phyloP scores from a whole-genome alignment of 2,888 invertebrate genomes.

The Caenorhabditis macrosperma region DNA sequence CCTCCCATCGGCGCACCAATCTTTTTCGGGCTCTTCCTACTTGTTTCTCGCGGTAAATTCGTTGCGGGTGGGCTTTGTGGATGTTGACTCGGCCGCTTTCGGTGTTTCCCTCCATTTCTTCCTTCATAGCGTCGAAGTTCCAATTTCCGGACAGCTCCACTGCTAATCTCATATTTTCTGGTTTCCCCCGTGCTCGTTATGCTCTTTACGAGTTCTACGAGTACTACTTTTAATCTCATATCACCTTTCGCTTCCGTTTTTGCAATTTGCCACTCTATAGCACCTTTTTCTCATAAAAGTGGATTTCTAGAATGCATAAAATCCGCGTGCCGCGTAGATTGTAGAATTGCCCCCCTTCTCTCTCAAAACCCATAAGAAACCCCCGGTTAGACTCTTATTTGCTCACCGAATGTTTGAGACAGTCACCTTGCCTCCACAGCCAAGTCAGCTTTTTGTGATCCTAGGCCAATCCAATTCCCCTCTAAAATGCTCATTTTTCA shows the following conservation, averaged over 20 bases:
- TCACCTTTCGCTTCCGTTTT: too few species aligned
- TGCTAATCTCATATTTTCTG: too few species aligned
- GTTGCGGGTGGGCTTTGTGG: constrained; percentile 16
- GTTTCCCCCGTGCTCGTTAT: too few species aligned
- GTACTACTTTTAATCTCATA: too few species aligned
- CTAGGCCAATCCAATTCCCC: constrained; percentile 31
- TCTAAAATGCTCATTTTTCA: too few species aligned
- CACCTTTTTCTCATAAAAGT: too few species aligned
- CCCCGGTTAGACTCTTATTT: constrained; percentile 41
- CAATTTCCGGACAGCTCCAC: too few species aligned
- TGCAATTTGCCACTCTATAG: too few species aligned
- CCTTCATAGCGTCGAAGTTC: not conserved
- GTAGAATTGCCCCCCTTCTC: too few species aligned
- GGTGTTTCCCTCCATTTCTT: not conserved
- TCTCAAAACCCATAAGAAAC: constrained; percentile 37
- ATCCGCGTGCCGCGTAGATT: too few species aligned
- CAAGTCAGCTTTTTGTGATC: constrained; percentile 45
- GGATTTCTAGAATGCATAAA: too few species aligned
- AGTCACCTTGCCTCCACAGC: constrained; percentile 45
- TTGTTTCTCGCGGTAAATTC: constrained; percentile 4
- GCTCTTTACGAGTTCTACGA: too few species aligned
- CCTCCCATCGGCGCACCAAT: not conserved
- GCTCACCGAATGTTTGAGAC: constrained; percentile 56
- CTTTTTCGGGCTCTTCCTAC: constrained; percentile 13
- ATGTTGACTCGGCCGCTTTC: not conserved